Percentiles rank a stretch among this genome's conserved stretches.
phyloP scores from a whole-genome alignment of 2,888 invertebrate species.

The Anagyrus pseudococci region DNA sequence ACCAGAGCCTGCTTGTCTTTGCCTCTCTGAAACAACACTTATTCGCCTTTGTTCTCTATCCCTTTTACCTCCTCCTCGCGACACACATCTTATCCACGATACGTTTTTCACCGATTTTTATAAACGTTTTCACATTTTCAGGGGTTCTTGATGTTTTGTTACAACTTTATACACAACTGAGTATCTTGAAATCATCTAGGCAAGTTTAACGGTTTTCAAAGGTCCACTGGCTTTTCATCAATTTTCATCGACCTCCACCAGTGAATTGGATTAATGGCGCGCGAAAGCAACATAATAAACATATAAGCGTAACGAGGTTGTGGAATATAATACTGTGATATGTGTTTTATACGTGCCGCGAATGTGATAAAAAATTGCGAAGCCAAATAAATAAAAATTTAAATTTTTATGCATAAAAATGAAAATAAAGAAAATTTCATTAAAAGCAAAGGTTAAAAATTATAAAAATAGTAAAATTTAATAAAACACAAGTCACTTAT shows the following conservation, averaged over 20 bases:
- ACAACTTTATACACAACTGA: neutral
- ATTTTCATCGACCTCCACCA: conserved; percentile 45
- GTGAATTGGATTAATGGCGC: conserved; percentile 52
- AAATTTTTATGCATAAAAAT: conserved; percentile 6
- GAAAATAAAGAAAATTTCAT: neutral
- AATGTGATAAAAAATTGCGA: conserved; percentile 14
- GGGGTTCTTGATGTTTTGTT: conserved; percentile 2
- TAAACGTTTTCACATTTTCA: conserved; percentile 4
- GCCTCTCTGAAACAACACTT: conserved; percentile 67
- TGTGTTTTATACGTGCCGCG: conserved; percentile 29
- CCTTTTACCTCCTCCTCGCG: conserved; percentile 18
- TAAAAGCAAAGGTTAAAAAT: neutral
- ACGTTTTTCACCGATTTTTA: neutral
- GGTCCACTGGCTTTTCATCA: neutral
- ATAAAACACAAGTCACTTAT: too few relatives aligned
- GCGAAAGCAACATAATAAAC: conserved; percentile 49
- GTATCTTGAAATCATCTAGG: neutral
- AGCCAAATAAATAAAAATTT: too few relatives aligned
- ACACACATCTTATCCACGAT: conserved; percentile 15
- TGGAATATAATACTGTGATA: conserved; percentile 25
- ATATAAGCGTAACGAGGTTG: conserved; percentile 43
- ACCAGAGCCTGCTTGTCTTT: conserved; percentile 70
- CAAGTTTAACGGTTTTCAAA: conserved; percentile 1
- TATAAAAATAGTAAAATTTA: neutral
- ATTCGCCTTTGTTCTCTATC: conserved; percentile 43